phyloP scores from a whole-genome alignment of 2,888 invertebrate genomes.

The Epinotia nisella region DNA sequence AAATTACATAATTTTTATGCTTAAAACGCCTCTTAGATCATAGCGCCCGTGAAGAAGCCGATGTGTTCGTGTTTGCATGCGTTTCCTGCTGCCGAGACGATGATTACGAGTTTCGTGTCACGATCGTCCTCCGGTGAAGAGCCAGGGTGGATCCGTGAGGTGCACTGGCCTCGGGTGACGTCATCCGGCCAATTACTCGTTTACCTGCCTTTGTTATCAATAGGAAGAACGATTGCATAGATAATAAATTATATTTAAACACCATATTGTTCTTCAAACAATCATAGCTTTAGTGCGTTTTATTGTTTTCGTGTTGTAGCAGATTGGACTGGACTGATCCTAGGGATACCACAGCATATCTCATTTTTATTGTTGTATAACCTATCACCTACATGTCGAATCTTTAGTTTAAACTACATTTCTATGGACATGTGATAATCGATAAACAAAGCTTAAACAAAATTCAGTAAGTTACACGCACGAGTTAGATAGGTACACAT shows the following conservation, averaged over 20 bases:
- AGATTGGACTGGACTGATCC: background rate
- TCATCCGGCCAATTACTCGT: conserved; percentile 60
- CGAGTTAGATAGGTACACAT: no score
- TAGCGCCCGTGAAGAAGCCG: conserved; percentile 57
- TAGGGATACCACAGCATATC: background rate
- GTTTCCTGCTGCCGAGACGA: conserved; percentile 69
- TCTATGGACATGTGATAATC: background rate
- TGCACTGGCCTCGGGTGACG: conserved; percentile 68
- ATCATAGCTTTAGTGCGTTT: conserved; percentile 6
- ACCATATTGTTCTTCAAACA: conserved; percentile 15
- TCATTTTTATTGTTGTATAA: background rate
- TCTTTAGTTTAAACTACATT: background rate
- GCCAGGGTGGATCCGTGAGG: conserved; percentile 60
- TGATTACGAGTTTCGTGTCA: conserved; percentile 64
- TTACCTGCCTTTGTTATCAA: conserved; percentile 58
- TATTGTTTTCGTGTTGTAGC: conserved; percentile 1
- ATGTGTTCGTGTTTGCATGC: conserved; percentile 44
- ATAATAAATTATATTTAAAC: conserved; percentile 25
- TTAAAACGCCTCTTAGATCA: conserved; percentile 44
- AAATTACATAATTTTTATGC: conserved; percentile 43
- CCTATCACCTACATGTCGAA: background rate
- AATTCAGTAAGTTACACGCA: background rate
- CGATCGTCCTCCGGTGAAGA: conserved; percentile 64
- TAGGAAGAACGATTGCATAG: conserved; percentile 52
- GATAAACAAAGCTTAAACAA: background rate